Percentiles rank a stretch among this genome's conserved stretches.
phyloP scores from a whole-genome alignment of 2,797 vertebrate genomes.

The Cephalopachus bancanus region DNA sequence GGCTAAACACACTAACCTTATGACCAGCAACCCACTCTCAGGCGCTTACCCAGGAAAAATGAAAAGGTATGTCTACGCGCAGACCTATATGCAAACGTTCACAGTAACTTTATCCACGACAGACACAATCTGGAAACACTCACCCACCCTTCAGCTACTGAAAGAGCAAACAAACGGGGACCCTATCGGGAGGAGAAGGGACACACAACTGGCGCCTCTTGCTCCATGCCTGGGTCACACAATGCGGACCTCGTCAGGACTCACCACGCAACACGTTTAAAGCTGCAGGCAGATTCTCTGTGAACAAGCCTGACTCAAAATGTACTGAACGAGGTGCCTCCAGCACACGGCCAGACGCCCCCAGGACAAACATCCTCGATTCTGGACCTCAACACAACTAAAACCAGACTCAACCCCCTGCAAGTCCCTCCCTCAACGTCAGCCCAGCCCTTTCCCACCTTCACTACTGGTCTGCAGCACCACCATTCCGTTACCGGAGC shows the following conservation, averaged over 20 bases:
- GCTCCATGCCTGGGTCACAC: background rate
- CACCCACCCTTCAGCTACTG: background rate
- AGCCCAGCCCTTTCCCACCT: background rate
- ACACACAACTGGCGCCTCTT: too few relatives aligned
- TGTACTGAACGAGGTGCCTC: background rate
- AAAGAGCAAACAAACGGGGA: background rate
- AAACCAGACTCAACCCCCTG: background rate
- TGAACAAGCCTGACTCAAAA: conserved; percentile 14
- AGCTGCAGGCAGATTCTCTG: background rate
- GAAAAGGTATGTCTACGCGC: background rate
- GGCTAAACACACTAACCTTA: background rate
- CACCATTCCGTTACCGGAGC: background rate
- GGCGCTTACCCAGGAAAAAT: conserved; percentile 3
- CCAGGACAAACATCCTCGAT: background rate
- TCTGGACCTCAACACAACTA: background rate
- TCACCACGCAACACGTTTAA: background rate
- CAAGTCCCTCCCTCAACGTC: background rate
- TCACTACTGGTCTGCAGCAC: background rate
- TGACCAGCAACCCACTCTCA: background rate
- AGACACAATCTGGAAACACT: conserved; percentile 13
- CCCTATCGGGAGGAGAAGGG: too few relatives aligned
- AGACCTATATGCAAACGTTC: background rate
- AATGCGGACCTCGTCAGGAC: background rate
- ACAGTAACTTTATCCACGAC: background rate
- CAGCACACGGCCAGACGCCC: background rate